Conservation (phyloP, 1,140 invertebrate species). For the Riptortus pedestris region DNA sequence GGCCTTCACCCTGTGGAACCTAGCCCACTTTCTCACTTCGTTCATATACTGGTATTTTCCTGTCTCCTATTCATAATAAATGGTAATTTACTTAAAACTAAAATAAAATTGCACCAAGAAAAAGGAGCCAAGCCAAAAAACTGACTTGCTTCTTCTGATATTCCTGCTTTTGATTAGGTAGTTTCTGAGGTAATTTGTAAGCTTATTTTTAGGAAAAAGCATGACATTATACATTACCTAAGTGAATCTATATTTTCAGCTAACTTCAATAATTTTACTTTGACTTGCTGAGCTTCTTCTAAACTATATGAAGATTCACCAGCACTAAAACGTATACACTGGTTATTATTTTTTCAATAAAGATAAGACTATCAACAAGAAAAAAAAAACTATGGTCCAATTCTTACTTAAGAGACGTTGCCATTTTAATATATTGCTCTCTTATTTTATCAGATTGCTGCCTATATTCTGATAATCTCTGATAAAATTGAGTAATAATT, state of each 20-base stretch:
- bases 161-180: too few species aligned
- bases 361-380: conserved; percentile 3
- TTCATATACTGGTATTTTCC: too few species aligned
- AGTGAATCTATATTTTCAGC: conserved; percentile 74
- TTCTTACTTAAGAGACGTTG: conserved; percentile 49
- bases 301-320: conserved; percentile 81
- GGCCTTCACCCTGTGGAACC: too few species aligned
- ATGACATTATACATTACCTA: too few species aligned
- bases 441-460: conserved; percentile 63
- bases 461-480: conserved; percentile 62
- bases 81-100: too few species aligned
- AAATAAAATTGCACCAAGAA: too few species aligned
- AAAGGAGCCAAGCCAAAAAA: too few species aligned
- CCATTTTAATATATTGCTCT: conserved; percentile 78
- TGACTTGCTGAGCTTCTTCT: conserved; percentile 66
- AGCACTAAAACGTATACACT: conserved; percentile 43
- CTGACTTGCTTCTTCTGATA: too few species aligned
- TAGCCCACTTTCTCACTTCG: too few species aligned
- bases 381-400: background rate
- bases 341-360: conserved; percentile 6
- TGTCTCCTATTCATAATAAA: too few species aligned
- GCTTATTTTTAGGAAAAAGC: too few species aligned
- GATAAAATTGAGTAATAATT: conserved; percentile 69
- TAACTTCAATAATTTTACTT: conserved; percentile 69
- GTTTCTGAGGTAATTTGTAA: too few species aligned